Base-by-base conservation (phyloP, 2,113 vertebrate species). In the Herpailurus yagouaroundi region DNA sequence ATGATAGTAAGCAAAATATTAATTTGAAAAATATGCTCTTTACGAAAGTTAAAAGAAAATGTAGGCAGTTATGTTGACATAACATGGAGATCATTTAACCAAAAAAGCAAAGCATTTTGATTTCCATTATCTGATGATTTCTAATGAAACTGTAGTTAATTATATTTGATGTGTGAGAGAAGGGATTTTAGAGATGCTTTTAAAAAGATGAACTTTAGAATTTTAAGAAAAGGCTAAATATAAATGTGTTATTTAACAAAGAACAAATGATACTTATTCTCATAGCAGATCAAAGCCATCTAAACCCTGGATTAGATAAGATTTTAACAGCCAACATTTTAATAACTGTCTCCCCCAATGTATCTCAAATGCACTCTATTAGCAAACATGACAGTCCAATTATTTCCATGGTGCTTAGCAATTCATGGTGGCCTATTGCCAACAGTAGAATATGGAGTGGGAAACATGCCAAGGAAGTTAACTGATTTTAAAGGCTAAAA, bases 301-400 rank as follows among this genome's bases (percentile, higher is more conserved):
- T 84, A 97, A 94, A 83, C 85, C 45, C 52, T 81, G 18, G 45
- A 92, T 88, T 80, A 87, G 89, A 94, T 93, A 38, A 95, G 52
- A 95, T 18, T 60, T 92, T 76, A 93, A 86, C 76, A 95, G 83
- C 80, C 84, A 97, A 96, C 90, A 94, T 94, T 96, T 97, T 93
- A 98, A 95, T 94, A 97, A 97, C 88, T 91, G 80, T 96, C 95
- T 96, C 10, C 13, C 25, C 38, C 80, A 74, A 38, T 92, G 87
- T 94, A 94, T 85, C 92, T 97, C 94, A 96, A 97, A 84, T 89
- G 76, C 25, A 97, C 57, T 97, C 97, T 97, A 97, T 97, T 97
- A 97, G 92, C 96, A 96, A 96, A 96, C 60, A 94, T 82, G 97
- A 97, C 95, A 97, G 87, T 97, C 64, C 95, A 97, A 94, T 96